Evolutionary conservation across 35 echinoderm and acorn worm species (phyloP), one percentile per base, ranked within the genome.

Genomic region (Heliocidaris tuberculata): DNA sequence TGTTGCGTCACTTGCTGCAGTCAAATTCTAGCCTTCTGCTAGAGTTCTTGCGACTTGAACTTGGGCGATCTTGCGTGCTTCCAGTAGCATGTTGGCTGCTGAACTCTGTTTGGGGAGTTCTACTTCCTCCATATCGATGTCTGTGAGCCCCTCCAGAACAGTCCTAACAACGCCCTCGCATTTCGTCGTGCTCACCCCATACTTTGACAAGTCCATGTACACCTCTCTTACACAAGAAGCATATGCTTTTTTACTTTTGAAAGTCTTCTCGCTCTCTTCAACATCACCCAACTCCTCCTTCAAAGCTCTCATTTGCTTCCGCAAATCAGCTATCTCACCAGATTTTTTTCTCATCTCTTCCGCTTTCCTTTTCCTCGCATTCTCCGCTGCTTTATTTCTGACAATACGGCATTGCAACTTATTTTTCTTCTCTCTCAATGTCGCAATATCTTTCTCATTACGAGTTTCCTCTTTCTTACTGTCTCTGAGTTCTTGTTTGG

Each of bases 1-100:
- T 85, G 96, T 96, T 16, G 93, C 96, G 85, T 96, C 94, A 86
- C 92, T 96, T 85, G 93, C 52, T 7, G 94, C 30, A 27, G 96
- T 96, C 21, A 50, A 54, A 70, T 78, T 31, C 31, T 92, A 85
- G 27, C 17, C 31, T 31, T 94, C 60, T n/a, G 86, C 42, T 24
- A 54, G 59, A 78, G 16, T 49, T 32, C 1, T 16, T 32, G 86
- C 7, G 6, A 88, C 86, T 88, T 88, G 86, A 31, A 88, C 42
- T 88, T 88, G 86, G 11, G 86, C n/a, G 30, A 88, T 11, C 31
- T 29, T 86, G 27, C 94, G 86, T 27, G 42, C 94, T 90, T 95
- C 94, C 86, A 95, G 94, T 4, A 88, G 17, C 65, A 95, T 95
- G 9, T 30, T 54, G 17, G 27, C 30, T 49, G 86, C 94, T 9